phyloP scores from a whole-genome alignment of 2,888 invertebrate species.

The Tricholauxania praeusta region DNA sequence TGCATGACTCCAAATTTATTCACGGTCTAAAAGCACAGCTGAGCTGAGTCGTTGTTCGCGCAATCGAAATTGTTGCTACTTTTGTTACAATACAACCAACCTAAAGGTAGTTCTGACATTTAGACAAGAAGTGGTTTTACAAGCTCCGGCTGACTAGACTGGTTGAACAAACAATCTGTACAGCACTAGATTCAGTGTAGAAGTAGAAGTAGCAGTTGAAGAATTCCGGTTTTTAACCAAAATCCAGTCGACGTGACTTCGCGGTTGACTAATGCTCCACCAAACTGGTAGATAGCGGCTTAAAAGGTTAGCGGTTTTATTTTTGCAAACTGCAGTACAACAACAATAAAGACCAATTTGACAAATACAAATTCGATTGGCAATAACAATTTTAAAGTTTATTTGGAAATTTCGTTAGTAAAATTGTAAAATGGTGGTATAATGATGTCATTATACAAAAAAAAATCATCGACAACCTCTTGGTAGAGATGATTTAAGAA shows the following conservation, averaged over 20 bases:
- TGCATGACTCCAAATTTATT: neutral
- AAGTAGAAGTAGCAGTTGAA: neutral
- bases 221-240: constrained; percentile 28
- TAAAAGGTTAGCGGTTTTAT: neutral
- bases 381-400: neutral
- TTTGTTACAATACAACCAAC: neutral
- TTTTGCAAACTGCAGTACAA: constrained; percentile 12
- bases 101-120: constrained; percentile 27
- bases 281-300: no score
- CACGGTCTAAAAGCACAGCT: constrained; percentile 8
- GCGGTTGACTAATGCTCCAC: constrained; percentile 9
- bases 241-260: constrained; percentile 24
- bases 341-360: constrained; percentile 4
- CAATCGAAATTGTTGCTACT: neutral
- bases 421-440: no score
- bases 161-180: neutral
- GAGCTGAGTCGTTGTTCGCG: neutral
- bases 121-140: constrained; percentile 28
- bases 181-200: neutral
- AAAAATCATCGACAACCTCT: no score
- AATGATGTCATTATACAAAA: no score
- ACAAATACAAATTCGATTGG: constrained; percentile 5
- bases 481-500: no score
- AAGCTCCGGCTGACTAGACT: neutral
- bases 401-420: no score